Evolutionary conservation across 2,888 invertebrate genomes (phyloP).

Genomic region (Rotaria macrura): DNA sequence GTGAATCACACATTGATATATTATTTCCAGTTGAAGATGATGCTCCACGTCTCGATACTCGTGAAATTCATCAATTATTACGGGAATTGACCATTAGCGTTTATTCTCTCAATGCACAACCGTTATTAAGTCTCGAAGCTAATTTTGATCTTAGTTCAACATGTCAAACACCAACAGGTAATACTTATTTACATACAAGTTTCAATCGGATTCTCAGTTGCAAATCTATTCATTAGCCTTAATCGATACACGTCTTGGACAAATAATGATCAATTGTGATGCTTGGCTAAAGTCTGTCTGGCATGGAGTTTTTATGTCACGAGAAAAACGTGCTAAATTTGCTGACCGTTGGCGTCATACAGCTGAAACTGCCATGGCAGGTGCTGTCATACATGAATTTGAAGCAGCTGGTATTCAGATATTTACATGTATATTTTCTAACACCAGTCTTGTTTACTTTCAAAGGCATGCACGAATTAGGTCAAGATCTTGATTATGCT

Average conservation of each 20-base stretch:
- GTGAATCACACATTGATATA: constrained; percentile 24
- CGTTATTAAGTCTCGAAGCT: constrained; percentile 44
- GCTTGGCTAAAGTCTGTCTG: constrained; percentile 50
- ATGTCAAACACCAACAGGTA: constrained; percentile 44
- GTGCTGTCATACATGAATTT: constrained; percentile 46
- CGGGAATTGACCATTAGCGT: constrained; percentile 47
- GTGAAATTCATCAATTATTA: constrained; percentile 48
- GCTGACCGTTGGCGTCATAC: constrained; percentile 46
- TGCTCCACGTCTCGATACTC: constrained; percentile 40
- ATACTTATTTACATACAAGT: constrained; percentile 43
- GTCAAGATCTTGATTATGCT: not conserved
- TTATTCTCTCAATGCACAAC: constrained; percentile 48
- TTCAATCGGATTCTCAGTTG: constrained; percentile 34
- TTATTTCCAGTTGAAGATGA: constrained; percentile 33
- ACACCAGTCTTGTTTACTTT: not conserved
- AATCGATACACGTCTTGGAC: constrained; percentile 38
- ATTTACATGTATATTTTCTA: too few species aligned
- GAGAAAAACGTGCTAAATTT: constrained; percentile 48
- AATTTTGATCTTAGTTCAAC: constrained; percentile 47
- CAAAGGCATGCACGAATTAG: not conserved
- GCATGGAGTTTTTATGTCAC: constrained; percentile 49
- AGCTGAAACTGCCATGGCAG: constrained; percentile 46
- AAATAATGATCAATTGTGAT: constrained; percentile 47
- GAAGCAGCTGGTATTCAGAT: constrained; percentile 41
- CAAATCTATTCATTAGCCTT: not conserved